Conservation (phyloP, 2,113 vertebrate species). For the Acanthisitta chloris region DNA sequence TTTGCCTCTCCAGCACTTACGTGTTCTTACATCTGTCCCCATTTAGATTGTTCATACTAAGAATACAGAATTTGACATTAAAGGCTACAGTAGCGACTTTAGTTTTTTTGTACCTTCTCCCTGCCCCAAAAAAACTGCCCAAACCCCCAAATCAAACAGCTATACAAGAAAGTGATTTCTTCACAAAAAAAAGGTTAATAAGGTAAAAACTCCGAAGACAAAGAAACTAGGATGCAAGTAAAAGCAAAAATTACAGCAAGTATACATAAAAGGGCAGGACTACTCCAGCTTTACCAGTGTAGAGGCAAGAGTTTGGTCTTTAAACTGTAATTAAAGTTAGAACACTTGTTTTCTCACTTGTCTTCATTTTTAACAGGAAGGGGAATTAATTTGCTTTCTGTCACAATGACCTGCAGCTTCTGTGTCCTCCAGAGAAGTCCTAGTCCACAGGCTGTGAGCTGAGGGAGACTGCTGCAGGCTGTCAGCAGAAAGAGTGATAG, state of each 20-base stretch:
- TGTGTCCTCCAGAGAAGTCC: background rate
- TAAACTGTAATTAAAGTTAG: background rate
- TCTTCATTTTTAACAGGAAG: background rate
- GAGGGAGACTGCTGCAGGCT: background rate
- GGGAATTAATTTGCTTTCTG: background rate
- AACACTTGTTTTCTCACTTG: background rate
- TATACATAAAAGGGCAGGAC: background rate
- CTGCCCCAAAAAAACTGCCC: rapidly evolving
- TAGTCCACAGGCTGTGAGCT: background rate
- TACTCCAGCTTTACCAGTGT: no score
- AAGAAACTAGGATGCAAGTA: background rate
- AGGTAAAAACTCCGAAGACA: background rate
- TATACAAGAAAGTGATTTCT: background rate
- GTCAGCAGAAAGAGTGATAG: background rate
- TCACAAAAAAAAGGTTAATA: background rate
- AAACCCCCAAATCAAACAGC: rapidly evolving
- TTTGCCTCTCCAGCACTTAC: no score
- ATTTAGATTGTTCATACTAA: background rate
- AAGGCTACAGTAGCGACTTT: background rate
- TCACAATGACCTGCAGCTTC: background rate
- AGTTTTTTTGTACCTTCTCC: background rate
- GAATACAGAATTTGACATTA: background rate
- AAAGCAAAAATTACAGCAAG: background rate
- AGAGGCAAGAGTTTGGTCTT: background rate
- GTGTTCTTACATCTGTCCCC: background rate